Evolutionary conservation across 2,113 vertebrate genomes (phyloP).

Genomic region (Eupsittula cactorum): DNA sequence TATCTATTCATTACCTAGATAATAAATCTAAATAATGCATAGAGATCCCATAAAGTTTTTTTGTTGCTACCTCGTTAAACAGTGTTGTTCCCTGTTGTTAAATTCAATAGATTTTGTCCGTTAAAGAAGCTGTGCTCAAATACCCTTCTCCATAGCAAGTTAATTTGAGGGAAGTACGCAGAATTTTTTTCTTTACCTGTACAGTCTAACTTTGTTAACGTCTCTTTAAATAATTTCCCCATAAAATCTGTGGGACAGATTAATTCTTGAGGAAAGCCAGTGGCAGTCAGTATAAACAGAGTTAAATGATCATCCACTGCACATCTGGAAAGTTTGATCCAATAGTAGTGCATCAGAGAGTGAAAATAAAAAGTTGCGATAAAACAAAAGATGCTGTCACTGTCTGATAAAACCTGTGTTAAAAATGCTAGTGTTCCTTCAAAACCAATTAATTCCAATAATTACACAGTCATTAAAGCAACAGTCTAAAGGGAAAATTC

Average conservation of each 20-base stretch:
- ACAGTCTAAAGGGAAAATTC: conserved; percentile 13
- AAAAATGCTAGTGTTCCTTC: conserved; percentile 13
- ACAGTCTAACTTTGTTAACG: neutral
- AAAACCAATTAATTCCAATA: neutral
- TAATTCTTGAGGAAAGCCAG: neutral
- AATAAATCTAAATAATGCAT: neutral
- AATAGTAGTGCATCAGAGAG: neutral
- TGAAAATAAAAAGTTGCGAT: neutral
- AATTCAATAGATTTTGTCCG: neutral
- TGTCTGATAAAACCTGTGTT: neutral
- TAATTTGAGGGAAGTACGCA: neutral
- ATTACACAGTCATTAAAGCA: conserved; percentile 41
- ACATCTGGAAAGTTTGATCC: neutral
- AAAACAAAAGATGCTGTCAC: neutral
- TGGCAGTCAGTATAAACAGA: neutral
- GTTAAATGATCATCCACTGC: neutral
- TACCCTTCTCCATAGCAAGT: neutral
- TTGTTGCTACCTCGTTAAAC: neutral
- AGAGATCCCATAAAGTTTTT: neutral
- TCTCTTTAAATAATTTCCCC: neutral
- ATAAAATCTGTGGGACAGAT: neutral
- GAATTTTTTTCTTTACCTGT: neutral
- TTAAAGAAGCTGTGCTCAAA: neutral
- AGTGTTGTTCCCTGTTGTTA: neutral
- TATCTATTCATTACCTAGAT: neutral